Evolutionary conservation across 2,797 vertebrate species (phyloP).

Genomic region (Numenius phaeopus): DNA sequence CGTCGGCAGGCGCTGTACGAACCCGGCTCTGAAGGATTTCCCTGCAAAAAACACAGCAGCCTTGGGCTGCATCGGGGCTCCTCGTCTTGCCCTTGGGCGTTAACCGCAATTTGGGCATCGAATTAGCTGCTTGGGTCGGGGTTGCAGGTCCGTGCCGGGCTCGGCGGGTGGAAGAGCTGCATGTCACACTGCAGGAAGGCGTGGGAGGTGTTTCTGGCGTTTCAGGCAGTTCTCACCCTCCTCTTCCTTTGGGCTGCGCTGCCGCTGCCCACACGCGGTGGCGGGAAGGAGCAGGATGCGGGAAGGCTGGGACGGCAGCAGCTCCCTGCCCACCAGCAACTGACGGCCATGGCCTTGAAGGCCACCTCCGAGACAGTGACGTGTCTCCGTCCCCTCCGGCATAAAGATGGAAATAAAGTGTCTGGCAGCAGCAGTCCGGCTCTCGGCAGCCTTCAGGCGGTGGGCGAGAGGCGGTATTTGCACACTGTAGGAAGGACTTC

Average conservation of each 20-base stretch:
- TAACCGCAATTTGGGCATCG: not conserved
- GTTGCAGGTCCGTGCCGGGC: rapidly evolving
- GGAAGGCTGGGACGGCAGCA: not conserved
- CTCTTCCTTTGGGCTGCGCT: not conserved
- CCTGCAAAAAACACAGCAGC: not conserved
- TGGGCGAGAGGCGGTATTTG: not conserved
- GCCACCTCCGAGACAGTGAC: rapidly evolving
- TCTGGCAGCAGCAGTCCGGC: not conserved
- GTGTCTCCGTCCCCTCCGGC: not conserved
- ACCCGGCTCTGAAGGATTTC: not conserved
- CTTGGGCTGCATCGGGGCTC: not conserved
- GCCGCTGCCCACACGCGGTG: not conserved
- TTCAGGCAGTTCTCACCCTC: not conserved
- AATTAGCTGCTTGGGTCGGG: not conserved
- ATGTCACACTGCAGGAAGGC: not conserved
- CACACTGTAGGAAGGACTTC: rapidly evolving
- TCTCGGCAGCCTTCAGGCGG: not conserved
- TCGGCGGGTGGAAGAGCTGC: not conserved
- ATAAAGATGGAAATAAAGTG: not conserved
- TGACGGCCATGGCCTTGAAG: rapidly evolving
- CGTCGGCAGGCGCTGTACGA: rapidly evolving
- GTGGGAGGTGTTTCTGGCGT: not conserved
- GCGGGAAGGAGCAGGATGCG: not conserved
- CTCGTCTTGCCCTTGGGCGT: rapidly evolving
- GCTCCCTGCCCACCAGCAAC: rapidly evolving